These are phyloP conservation scores for Athalia rosae DNA, from an alignment of 2,888 invertebrate genomes.

Conservation along the genomic window DNA sequence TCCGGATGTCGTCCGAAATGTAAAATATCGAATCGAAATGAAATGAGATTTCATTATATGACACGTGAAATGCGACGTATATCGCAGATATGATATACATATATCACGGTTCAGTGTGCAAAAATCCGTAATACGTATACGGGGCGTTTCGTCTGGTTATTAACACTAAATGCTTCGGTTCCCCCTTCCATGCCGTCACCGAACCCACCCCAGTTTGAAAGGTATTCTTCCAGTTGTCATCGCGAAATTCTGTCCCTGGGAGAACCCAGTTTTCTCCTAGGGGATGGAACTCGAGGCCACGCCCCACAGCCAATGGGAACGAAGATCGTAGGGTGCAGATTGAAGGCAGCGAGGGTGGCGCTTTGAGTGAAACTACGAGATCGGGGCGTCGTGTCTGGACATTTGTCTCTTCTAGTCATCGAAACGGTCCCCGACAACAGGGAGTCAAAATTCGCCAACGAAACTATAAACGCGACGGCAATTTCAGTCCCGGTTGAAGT, in stretches of 20 bases:
- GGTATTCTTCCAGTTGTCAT: conserved; percentile 44
- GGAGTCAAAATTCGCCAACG: conserved; percentile 19
- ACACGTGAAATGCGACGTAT: not conserved
- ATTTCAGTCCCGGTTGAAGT: not conserved
- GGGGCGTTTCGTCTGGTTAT: conserved; percentile 57
- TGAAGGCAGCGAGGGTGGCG: conserved; percentile 68
- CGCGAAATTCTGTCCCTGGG: conserved; percentile 42
- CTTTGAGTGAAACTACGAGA: conserved; percentile 75
- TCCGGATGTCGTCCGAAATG: no score
- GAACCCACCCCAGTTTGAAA: conserved; percentile 35
- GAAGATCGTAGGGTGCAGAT: conserved; percentile 70
- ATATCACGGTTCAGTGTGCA: conserved; percentile 28
- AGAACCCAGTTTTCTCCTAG: conserved; percentile 3
- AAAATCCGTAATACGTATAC: conserved; percentile 55
- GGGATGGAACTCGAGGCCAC: conserved; percentile 46
- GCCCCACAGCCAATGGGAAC: conserved; percentile 48
- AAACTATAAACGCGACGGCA: no score
- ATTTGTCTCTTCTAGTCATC: conserved; percentile 45
- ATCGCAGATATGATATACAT: not conserved
- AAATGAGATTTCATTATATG: not conserved
- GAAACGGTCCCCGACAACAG: conserved; percentile 26
- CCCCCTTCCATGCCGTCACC: conserved; percentile 31
- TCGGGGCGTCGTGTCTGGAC: conserved; percentile 63
- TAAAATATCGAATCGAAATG: not conserved
- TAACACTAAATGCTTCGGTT: conserved; percentile 55